Percentiles rank a stretch among this genome's conserved stretches.
Conservation (phyloP, 1,140 invertebrate genomes). For the Diabrotica undecimpunctata region DNA sequence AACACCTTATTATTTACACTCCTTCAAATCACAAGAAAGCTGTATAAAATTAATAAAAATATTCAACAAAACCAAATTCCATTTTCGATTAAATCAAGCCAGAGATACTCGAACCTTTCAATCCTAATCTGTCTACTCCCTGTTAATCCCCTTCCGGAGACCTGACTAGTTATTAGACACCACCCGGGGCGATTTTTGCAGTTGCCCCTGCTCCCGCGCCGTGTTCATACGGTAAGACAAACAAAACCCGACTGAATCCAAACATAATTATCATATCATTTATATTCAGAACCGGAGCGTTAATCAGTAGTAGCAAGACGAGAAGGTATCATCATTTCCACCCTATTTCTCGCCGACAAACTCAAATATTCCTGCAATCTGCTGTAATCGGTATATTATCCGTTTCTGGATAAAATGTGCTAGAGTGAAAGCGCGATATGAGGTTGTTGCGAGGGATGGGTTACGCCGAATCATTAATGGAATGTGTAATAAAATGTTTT, state of each 20-base stretch:
- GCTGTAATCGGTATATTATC: constrained; percentile 18
- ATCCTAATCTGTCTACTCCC: not conserved
- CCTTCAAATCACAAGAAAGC: no score
- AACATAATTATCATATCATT: constrained; percentile 16
- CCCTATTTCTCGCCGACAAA: not conserved
- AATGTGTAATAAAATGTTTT: no score
- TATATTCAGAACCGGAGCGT: constrained; percentile 9
- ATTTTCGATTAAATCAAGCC: not conserved
- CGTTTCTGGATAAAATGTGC: not conserved
- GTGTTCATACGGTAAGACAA: constrained; percentile 5
- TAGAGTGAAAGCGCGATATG: no score
- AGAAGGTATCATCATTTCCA: constrained; percentile 7
- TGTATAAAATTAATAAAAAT: no score
- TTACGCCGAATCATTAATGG: no score
- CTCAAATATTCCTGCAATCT: constrained; percentile 17
- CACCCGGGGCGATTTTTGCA: not conserved
- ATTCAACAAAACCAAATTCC: not conserved
- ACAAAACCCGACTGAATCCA: constrained; percentile 8
- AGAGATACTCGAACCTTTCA: not conserved
- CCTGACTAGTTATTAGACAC: not conserved
- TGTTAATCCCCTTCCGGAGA: not conserved
- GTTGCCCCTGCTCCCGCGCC: not conserved
- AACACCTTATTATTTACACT: no score
- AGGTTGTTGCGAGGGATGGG: no score
- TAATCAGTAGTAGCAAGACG: constrained; percentile 9